These are phyloP conservation scores for Neocloeon triangulifer DNA, from an alignment of 1,140 invertebrate species.

Conservation along the genomic window DNA sequence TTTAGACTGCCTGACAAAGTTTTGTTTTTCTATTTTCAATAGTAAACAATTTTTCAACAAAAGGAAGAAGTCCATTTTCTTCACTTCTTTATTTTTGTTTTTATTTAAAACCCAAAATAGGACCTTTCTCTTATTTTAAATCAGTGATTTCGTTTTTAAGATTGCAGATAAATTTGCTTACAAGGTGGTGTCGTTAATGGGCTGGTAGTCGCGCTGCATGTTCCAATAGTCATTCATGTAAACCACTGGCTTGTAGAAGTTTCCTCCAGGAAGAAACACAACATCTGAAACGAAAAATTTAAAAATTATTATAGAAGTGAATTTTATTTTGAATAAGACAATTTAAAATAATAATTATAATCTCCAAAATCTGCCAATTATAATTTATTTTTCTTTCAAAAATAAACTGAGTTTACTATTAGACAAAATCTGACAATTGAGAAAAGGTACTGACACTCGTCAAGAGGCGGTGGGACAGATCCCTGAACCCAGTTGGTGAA, in stretches of 20 bases:
- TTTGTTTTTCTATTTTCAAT: too few relatives aligned
- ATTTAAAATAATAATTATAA: too few relatives aligned
- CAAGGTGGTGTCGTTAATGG: constrained; percentile 68
- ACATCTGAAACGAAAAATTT: constrained; percentile 32
- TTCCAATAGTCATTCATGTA: constrained; percentile 99
- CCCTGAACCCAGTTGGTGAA: constrained; percentile 83
- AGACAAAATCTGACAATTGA: not conserved
- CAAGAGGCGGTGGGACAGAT: constrained; percentile 68
- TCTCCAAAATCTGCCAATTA: too few relatives aligned
- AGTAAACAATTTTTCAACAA: too few relatives aligned
- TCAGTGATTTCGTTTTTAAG: too few relatives aligned
- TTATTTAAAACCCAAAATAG: not conserved
- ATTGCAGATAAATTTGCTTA: too few relatives aligned
- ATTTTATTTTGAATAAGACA: not conserved
- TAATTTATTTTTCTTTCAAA: not conserved
- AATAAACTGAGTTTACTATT: not conserved
- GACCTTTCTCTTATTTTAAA: too few relatives aligned
- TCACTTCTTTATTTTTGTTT: not conserved
- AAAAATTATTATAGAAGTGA: not conserved
- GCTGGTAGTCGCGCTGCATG: constrained; percentile 83
- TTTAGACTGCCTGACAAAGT: too few relatives aligned
- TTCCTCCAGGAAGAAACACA: constrained; percentile 59
- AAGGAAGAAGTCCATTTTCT: not conserved
- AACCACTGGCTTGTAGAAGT: constrained; percentile 82
- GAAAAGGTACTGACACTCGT: constrained; percentile 45